Evolutionary conservation across 2,797 vertebrate species (phyloP), one percentile per base, ranked within the genome.

Genomic region (Numenius phaeopus): DNA sequence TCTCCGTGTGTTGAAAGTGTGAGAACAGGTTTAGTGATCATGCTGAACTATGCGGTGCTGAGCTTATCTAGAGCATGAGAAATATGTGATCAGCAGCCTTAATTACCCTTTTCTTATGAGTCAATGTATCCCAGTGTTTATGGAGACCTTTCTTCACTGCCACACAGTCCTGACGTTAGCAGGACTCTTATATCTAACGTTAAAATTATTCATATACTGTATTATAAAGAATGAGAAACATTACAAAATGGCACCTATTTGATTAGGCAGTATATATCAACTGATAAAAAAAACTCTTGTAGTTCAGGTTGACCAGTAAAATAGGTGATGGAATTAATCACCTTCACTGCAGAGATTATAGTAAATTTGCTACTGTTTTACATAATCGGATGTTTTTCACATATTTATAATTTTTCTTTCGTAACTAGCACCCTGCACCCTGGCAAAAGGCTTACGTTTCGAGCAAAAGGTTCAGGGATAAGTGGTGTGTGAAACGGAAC

Each of bases 71-170:
- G 71, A 95, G 88, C 83, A 85, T 65, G 71, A 79, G 52, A 76
- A 91, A 76, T 90, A 92, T 66, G 90, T 70, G 69, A 83, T 81
- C 65, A 79, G 87, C 93, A 89, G 65, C 62, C 55, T 54, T 82
- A 90, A 94, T 91, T 14, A 61, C 67, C 62, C 71, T 81, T 72
- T 32, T 23, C 39, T 73, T 78, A 52, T 26, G 52, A 94, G 40
- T 83, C 83, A 46, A 2, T 73, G 19, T 58, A n/a, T 92, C 72
- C 50, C 39, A 26, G 0, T 87, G 58, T 83, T 93, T 64, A 72
- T 40, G n/a, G 65, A 89, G 79, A 47, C 18, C 6, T 79, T 52
- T 91, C 58, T 90, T 92, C 66, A 30, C 22, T 90, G 79, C n/a
- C 46, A 82, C 18, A 9, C 34, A 42, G 52, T 71, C 30, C 76